These are phyloP conservation scores for Steromphala cineraria DNA, from an alignment of 2,888 invertebrate species.

Conservation along the genomic window DNA sequence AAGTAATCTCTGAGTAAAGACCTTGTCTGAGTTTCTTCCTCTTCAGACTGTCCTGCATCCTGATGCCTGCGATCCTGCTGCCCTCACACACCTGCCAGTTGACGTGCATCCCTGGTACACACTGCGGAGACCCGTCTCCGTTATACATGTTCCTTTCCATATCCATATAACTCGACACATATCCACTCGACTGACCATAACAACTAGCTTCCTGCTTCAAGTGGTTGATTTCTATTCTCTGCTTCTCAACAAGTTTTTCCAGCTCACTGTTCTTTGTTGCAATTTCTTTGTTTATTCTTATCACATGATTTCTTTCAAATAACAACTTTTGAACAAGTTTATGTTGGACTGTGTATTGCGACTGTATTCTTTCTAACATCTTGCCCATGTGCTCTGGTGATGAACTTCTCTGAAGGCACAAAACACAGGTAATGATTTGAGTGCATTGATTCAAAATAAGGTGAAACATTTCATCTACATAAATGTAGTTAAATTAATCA, in stretches of 20 bases:
- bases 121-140: too few relatives aligned
- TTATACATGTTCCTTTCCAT: too few relatives aligned
- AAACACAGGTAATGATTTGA: not conserved
- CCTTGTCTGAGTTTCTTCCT: too few relatives aligned
- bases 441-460: not conserved
- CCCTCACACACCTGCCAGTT: too few relatives aligned
- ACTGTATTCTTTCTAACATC: not conserved
- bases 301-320: constrained; percentile 2
- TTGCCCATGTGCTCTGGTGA: not conserved
- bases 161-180: not conserved
- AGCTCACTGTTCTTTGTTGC: not conserved
- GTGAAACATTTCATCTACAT: too few relatives aligned
- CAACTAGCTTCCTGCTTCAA: not conserved
- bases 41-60: too few relatives aligned
- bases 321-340: not conserved
- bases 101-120: too few relatives aligned
- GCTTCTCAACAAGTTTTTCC: not conserved
- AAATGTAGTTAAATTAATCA: too few relatives aligned
- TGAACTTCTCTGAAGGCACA: not conserved
- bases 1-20: too few relatives aligned
- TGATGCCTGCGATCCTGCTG: too few relatives aligned
- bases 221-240: not conserved
- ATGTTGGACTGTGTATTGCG: not conserved
- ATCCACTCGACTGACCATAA: not conserved
- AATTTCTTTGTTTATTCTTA: not conserved